Evolutionary conservation across 1,140 invertebrate genomes (phyloP).

Genomic region (Orchesella cincta): DNA sequence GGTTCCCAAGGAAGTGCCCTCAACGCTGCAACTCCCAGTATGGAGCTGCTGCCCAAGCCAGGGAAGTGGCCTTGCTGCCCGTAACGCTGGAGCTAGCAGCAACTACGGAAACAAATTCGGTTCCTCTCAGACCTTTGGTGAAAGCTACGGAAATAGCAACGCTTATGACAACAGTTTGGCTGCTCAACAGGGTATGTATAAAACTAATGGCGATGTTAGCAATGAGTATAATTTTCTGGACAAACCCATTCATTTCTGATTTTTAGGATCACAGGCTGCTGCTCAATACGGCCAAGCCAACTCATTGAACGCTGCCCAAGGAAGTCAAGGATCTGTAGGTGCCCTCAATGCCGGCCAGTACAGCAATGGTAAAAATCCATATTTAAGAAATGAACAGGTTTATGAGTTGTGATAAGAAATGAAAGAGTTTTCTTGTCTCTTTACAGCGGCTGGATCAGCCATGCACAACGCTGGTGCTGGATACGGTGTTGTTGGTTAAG

Average conservation of each 20-base stretch:
- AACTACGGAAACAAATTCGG: slow-evolving; percentile 14
- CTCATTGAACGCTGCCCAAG: slow-evolving; percentile 29
- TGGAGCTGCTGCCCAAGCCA: background rate
- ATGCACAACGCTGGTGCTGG: background rate
- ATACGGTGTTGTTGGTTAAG: background rate
- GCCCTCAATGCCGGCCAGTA: slow-evolving; percentile 10
- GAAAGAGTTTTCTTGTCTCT: background rate
- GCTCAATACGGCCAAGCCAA: background rate
- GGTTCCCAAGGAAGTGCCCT: slow-evolving; percentile 13
- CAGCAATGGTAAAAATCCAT: background rate
- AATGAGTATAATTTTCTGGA: no score
- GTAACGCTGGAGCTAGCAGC: slow-evolving; percentile 4
- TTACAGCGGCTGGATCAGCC: background rate
- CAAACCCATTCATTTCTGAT: no score
- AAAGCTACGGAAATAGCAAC: slow-evolving; percentile 19
- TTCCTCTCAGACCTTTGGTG: slow-evolving; percentile 10
- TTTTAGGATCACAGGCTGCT: no score
- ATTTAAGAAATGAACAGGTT: background rate
- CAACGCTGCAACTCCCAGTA: no score
- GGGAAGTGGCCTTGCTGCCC: background rate
- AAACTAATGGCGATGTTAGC: no score
- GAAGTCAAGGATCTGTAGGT: background rate
- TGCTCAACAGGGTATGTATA: slow-evolving; percentile 29
- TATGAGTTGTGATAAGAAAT: background rate
- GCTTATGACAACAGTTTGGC: slow-evolving; percentile 13